Base-by-base conservation (phyloP, 2,113 vertebrate species). In the Panthera leo region DNA sequence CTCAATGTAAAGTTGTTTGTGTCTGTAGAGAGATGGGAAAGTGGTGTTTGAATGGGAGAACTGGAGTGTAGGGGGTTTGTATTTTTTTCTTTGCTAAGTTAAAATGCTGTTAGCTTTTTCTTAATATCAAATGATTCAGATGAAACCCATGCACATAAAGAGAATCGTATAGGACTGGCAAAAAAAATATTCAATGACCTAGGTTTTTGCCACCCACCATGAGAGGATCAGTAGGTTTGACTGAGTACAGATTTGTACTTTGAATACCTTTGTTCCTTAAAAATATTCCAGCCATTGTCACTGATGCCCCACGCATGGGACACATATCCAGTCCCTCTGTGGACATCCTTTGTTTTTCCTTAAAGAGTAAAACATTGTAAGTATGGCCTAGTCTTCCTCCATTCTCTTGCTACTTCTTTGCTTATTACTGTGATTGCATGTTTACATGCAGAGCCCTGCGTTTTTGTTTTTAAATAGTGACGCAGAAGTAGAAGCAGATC, bases 221-320 rank as follows among this genome's bases (percentile, higher is more conserved):
- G 58, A 91, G 19, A 76, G 19, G 9, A 82, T 80, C 19, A 67
- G 27, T 19, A 34, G 48, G 16, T 70, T 93, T 88, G 71, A 36
- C 34, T 73, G 70, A 71, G 34, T 61, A 90, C 29, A 65, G 42
- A 71, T 58, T 53, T 21, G 4, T n/a, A 51, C 61, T 92, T 94
- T 96, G 85, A 96, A 88, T 78, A 80, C 13, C 16, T 95, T 93
- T 51, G 16, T 79, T 51, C 31, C 88, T 97, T 95, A 29, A 88
- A 73, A 83, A 65, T 36, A 71, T 92, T 87, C 42, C 34, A 93
- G 39, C n/a, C 34, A 48, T 87, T 75, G 27, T 21, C 21, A 94
- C 5, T 34, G 8, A 76, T 65, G 67, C 13, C 48, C 9, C 13
- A 63, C 7, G 55, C 7, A 23, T 25, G 53, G 61, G 58, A 25